A percentile compares a stretch with the other conserved stretches of the same genome.
Evolutionary conservation across 2,797 vertebrate species (phyloP).

Genomic region (Esox masquinongy): DNA sequence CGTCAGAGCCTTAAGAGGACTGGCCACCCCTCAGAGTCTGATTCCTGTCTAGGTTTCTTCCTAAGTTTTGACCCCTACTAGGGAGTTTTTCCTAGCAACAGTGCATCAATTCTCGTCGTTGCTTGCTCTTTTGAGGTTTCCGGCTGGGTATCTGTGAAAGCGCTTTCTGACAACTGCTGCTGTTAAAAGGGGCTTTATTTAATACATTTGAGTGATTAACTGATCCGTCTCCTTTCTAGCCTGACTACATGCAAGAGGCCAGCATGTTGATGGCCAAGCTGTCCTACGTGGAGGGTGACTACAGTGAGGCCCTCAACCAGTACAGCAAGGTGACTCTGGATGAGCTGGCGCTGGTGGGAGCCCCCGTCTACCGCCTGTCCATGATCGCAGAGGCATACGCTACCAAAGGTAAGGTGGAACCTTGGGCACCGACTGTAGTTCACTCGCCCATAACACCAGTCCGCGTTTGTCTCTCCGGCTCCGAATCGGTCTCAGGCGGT

Average conservation of each 20-base stretch:
- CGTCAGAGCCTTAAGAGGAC: too few relatives aligned
- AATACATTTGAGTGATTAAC: background rate
- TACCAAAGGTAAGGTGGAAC: conserved; percentile 83
- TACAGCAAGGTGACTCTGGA: conserved; percentile 85
- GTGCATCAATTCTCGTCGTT: too few relatives aligned
- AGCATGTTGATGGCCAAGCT: conserved; percentile 92
- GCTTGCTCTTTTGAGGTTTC: too few relatives aligned
- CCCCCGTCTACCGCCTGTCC: conserved; percentile 87
- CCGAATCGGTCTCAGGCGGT: background rate
- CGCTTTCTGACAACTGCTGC: background rate
- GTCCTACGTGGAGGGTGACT: conserved; percentile 93
- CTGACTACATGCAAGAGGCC: conserved; percentile 93
- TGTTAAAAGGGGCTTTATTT: too few relatives aligned
- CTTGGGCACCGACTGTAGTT: background rate
- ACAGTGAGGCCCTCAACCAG: conserved; percentile 84
- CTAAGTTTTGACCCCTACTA: too few relatives aligned
- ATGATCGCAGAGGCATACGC: conserved; percentile 96
- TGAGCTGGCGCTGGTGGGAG: conserved; percentile 85
- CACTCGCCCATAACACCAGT: background rate
- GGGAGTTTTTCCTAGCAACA: too few relatives aligned
- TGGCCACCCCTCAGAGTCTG: background rate
- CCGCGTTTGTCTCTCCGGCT: background rate
- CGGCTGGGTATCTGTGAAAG: too few relatives aligned
- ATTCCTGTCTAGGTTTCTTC: background rate
- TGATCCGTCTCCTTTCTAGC: conserved; percentile 62